Percentiles rank a stretch among this genome's conserved stretches.
These are phyloP conservation scores for Himalopsyche tibetana DNA, from an alignment of 2,888 invertebrate species.

Conservation along the genomic window DNA sequence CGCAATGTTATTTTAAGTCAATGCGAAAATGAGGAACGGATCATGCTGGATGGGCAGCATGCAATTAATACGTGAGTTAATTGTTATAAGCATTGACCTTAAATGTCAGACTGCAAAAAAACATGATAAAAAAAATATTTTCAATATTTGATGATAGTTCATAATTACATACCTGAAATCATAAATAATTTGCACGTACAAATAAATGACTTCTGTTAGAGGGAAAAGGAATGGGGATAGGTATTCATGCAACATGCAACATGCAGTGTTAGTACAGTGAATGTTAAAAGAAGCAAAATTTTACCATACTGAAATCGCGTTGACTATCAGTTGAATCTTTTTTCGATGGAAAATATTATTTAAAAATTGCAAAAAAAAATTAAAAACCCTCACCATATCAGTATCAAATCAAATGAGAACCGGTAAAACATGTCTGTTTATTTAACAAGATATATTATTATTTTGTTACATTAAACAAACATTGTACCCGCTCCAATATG, in stretches of 20 bases:
- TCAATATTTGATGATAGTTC: too few relatives aligned
- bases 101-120: not conserved
- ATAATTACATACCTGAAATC: not conserved
- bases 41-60: slow-evolving; percentile 49
- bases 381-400: slow-evolving; percentile 1
- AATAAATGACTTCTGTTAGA: not conserved
- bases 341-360: not conserved
- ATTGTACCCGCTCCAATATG: too few relatives aligned
- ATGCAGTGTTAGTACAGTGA: slow-evolving; percentile 47
- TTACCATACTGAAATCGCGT: not conserved
- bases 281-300: slow-evolving; percentile 49
- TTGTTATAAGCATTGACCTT: slow-evolving; percentile 48
- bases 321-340: not conserved
- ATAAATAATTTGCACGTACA: slow-evolving; percentile 10
- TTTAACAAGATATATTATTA: too few relatives aligned
- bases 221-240: slow-evolving; percentile 41
- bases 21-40: slow-evolving; percentile 1
- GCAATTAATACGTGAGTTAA: slow-evolving; percentile 50
- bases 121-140: not conserved
- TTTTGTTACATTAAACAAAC: too few relatives aligned
- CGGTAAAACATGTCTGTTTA: too few relatives aligned
- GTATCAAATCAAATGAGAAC: too few relatives aligned
- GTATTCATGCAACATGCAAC: slow-evolving; percentile 54
- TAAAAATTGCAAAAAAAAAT: not conserved
- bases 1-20: not conserved